Conservation (phyloP, 35 echinoderm and acorn worm species). For the Chiridota heheva region DNA sequence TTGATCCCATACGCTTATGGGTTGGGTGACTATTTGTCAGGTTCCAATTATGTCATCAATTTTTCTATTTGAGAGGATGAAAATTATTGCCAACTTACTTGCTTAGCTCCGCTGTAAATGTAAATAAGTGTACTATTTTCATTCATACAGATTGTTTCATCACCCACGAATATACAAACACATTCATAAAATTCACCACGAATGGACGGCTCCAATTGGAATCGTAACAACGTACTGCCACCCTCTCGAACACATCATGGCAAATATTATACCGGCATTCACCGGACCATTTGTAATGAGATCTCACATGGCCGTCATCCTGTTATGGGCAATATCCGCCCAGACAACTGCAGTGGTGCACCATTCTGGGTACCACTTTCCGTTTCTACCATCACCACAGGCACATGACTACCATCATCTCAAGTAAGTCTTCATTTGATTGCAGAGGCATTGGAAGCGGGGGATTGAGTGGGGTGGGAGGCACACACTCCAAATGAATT, state of each 20-base stretch:
- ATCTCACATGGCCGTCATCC: slow-evolving; percentile 23
- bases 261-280: slow-evolving; percentile 32
- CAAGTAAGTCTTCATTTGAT: no score
- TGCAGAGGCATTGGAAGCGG: no score
- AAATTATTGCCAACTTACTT: no score
- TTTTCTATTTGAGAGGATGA: no score
- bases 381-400: slow-evolving; percentile 66
- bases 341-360: slow-evolving; percentile 50
- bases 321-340: slow-evolving; percentile 60
- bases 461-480: no score
- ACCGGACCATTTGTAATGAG: slow-evolving; percentile 60
- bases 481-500: background rate
- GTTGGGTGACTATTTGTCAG: no score
- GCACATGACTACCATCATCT: slow-evolving; percentile 87
- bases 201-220: slow-evolving; percentile 93
- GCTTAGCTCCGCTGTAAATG: no score
- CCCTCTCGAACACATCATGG: slow-evolving; percentile 54
- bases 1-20: no score
- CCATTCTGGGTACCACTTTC: slow-evolving; percentile 85
- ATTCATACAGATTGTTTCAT: slow-evolving; percentile 74
- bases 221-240: slow-evolving; percentile 61
- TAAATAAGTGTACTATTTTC: no score
- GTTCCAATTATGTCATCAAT: no score
- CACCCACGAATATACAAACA: slow-evolving; percentile 73
- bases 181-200: slow-evolving; percentile 95